Percentiles rank a stretch among this genome's conserved stretches.
Conservation (phyloP, 2,797 vertebrate genomes). For the Distichodus sexfasciatus region DNA sequence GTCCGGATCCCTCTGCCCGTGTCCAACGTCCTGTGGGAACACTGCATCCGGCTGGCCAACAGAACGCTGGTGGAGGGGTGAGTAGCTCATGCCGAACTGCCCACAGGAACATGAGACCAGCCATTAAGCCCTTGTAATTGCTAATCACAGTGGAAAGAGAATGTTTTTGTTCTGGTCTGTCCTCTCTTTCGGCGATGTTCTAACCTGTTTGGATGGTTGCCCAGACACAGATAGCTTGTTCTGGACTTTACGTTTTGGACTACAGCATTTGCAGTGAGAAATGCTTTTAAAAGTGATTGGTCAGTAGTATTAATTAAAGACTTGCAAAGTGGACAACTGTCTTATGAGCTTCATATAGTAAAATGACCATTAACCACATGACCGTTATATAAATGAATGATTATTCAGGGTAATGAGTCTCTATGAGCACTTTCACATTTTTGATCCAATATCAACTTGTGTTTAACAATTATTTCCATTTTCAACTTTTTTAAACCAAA, state of each 20-base stretch:
- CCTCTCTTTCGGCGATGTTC: not conserved
- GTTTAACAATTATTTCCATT: too few relatives aligned
- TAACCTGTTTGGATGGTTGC: not conserved
- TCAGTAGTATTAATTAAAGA: not conserved
- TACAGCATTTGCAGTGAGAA: not conserved
- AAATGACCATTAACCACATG: not conserved
- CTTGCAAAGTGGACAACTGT: not conserved
- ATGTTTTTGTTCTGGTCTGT: not conserved
- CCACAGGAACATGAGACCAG: not conserved
- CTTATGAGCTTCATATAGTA: not conserved
- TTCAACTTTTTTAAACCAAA: too few relatives aligned
- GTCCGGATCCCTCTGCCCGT: constrained; percentile 94
- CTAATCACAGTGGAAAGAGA: constrained; percentile 4
- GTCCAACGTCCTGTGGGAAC: constrained; percentile 98
- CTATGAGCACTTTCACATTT: too few relatives aligned
- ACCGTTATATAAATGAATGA: too few relatives aligned
- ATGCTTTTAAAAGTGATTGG: not conserved
- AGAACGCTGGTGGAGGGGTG: constrained; percentile 97
- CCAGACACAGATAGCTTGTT: not conserved
- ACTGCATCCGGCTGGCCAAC: constrained; percentile 96
- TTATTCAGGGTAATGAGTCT: not conserved
- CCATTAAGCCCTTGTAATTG: not conserved
- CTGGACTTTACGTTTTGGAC: too few relatives aligned
- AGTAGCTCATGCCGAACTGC: constrained; percentile 49
- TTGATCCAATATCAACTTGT: too few relatives aligned